Conservation (phyloP, 2,888 invertebrate species). For the Cinara cedri region DNA sequence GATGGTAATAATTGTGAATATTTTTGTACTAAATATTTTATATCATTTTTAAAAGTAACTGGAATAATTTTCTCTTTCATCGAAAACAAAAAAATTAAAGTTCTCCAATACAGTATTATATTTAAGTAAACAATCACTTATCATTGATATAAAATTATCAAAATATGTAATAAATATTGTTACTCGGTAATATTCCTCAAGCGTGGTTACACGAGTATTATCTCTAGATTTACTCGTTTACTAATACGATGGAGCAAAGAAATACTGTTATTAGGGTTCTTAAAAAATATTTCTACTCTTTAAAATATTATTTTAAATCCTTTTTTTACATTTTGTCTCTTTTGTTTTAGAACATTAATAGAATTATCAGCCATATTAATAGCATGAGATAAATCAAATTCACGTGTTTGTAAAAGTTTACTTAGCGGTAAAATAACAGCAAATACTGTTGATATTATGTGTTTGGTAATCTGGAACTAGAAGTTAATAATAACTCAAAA, state of each 20-base stretch:
- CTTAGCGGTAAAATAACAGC: slow-evolving; percentile 9
- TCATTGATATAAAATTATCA: no score
- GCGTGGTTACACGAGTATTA: not conserved
- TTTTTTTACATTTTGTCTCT: slow-evolving; percentile 16
- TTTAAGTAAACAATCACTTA: not conserved
- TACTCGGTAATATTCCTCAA: not conserved
- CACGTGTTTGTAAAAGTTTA: slow-evolving; percentile 8
- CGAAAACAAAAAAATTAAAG: not conserved
- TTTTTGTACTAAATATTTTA: not conserved
- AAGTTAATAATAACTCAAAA: not conserved
- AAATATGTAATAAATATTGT: no score
- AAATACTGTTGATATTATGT: slow-evolving; percentile 27
- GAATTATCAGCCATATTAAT: slow-evolving; percentile 24
- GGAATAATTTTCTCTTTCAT: not conserved
- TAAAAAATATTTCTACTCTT: slow-evolving; percentile 11
- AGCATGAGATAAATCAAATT: slow-evolving; percentile 18
- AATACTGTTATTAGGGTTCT: slow-evolving; percentile 13
- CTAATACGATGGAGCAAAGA: not conserved
- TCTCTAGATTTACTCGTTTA: not conserved
- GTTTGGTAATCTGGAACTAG: not conserved
- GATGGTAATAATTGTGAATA: no score
- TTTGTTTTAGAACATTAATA: slow-evolving; percentile 12
- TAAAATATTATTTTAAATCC: slow-evolving; percentile 1
- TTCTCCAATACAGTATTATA: no score
- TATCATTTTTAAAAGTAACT: not conserved